Evolutionary conservation across 1,140 invertebrate species (phyloP).

Genomic region (Choristoneura fumiferana): DNA sequence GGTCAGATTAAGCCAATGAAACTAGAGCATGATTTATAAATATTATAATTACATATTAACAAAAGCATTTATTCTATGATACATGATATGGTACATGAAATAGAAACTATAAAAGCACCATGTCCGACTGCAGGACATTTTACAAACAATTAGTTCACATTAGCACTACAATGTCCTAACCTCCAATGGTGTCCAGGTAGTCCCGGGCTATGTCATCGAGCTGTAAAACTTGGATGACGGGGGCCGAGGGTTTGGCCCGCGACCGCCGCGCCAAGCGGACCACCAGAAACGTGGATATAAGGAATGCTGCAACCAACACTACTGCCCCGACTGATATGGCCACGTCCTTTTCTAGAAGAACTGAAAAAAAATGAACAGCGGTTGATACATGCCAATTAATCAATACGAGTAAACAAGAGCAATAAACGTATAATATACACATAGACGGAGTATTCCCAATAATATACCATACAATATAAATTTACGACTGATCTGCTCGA

Average conservation of each 20-base stretch:
- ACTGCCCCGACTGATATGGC: slow-evolving; percentile 60
- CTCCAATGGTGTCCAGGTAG: slow-evolving; percentile 59
- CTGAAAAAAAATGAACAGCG: slow-evolving; percentile 38
- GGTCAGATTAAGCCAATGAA: slow-evolving; percentile 5
- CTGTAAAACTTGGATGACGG: slow-evolving; percentile 66
- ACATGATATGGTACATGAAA: slow-evolving; percentile 16
- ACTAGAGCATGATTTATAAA: slow-evolving; percentile 16
- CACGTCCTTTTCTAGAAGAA: slow-evolving; percentile 60
- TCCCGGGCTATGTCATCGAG: slow-evolving; percentile 62
- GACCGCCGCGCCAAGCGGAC: slow-evolving; percentile 47
- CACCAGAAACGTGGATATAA: slow-evolving; percentile 45
- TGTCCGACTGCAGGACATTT: slow-evolving; percentile 5
- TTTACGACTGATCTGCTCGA: too few relatives aligned
- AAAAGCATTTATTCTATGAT: slow-evolving; percentile 8
- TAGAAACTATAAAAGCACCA: slow-evolving; percentile 10
- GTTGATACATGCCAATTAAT: background rate
- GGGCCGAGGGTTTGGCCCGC: slow-evolving; percentile 43
- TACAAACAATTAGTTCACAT: background rate
- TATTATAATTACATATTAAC: background rate
- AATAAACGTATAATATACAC: too few relatives aligned
- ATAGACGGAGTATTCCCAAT: too few relatives aligned
- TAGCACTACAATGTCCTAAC: slow-evolving; percentile 25
- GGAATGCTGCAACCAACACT: slow-evolving; percentile 53
- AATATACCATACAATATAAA: too few relatives aligned
- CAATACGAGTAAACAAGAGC: too few relatives aligned